phyloP scores from a whole-genome alignment of 1,140 invertebrate genomes.

The Nasonia giraulti region DNA sequence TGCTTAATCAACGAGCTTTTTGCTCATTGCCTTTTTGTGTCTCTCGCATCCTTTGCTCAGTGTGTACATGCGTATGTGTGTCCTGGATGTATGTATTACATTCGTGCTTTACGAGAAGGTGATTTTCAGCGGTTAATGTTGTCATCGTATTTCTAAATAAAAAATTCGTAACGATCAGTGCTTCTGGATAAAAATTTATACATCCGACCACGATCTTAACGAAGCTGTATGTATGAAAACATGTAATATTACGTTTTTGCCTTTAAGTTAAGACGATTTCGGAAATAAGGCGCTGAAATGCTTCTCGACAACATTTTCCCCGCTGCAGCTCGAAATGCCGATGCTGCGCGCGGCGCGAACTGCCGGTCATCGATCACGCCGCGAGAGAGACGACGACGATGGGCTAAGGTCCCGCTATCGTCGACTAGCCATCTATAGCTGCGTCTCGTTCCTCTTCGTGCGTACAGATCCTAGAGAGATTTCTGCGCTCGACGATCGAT shows the following conservation, averaged over 20 bases:
- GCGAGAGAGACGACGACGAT: background rate
- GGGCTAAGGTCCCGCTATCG: background rate
- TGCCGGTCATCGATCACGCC: background rate
- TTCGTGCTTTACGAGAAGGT: background rate
- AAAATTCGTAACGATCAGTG: background rate
- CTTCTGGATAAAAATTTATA: background rate
- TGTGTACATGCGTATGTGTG: background rate
- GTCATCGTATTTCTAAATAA: constrained; percentile 4
- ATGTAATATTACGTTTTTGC: no score
- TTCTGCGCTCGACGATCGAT: background rate
- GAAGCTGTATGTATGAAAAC: no score
- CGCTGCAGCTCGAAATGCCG: background rate
- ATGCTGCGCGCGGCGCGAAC: background rate
- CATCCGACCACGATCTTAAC: background rate
- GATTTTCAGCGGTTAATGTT: background rate
- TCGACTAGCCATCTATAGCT: background rate
- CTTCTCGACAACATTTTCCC: background rate
- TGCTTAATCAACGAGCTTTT: background rate
- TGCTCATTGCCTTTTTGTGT: background rate
- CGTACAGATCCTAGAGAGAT: background rate
- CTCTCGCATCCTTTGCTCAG: background rate
- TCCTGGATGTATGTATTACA: background rate
- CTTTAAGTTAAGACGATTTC: no score
- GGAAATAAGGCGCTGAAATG: no score
- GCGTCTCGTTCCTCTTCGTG: background rate